These are phyloP conservation scores for Aix galericulata DNA, from an alignment of 2,113 vertebrate species.

Conservation along the genomic window DNA sequence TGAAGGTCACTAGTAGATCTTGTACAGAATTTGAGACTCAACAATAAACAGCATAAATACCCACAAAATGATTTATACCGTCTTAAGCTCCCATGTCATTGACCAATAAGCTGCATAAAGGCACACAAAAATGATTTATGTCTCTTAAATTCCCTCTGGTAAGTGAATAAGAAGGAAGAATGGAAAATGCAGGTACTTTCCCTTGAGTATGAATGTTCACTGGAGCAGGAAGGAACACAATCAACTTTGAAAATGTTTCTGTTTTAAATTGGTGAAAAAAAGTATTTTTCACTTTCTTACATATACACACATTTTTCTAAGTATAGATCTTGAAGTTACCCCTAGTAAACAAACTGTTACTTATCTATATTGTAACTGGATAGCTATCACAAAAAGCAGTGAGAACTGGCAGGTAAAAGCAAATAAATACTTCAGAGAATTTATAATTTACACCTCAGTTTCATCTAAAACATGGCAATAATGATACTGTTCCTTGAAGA, in stretches of 20 bases:
- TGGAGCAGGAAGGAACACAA: background rate
- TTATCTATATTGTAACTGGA: background rate
- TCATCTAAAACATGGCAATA: background rate
- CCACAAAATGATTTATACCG: conserved; percentile 11
- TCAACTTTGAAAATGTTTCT: background rate
- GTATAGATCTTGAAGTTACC: background rate
- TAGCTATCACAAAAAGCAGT: background rate
- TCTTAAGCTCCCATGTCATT: background rate
- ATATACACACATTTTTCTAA: background rate
- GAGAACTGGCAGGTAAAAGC: background rate
- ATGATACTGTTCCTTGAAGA: background rate
- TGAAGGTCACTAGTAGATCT: background rate
- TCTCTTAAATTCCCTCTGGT: background rate
- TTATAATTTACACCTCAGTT: background rate
- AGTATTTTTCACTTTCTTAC: background rate
- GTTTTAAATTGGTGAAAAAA: background rate
- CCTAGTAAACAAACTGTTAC: background rate
- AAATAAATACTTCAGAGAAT: background rate
- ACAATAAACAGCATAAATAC: background rate
- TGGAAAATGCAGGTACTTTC: background rate
- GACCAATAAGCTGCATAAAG: conserved; percentile 1
- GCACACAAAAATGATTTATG: conserved; percentile 3
- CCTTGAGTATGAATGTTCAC: background rate
- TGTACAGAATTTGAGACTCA: background rate
- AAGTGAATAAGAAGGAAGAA: background rate